Base-by-base conservation (phyloP, 2,888 invertebrate genomes). In the Hypena proboscidalis region DNA sequence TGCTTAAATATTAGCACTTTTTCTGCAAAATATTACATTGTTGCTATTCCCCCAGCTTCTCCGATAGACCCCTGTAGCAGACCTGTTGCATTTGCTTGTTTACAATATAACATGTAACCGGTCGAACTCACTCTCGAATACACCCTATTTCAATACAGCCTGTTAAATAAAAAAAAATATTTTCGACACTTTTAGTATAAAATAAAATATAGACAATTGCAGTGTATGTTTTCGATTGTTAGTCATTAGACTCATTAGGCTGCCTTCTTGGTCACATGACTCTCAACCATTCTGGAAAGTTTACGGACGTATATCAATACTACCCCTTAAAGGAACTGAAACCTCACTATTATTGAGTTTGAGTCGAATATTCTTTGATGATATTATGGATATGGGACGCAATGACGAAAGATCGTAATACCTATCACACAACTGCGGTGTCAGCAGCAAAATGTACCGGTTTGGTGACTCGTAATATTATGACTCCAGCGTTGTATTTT, bases 81-180 rank as follows among this genome's bases (percentile, higher is more conserved):
- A 78, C 81, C 74, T 79, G 80, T 85, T 84, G 80, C 79, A 64
- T 70, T 52, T 64, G 69, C 82, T 79, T 85, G 77, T 83, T 83
- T 82, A 85, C 80, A 66, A 73, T 63, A 59, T 70, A 62, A 69
- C 60, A 62, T 62, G 66, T 71, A 74, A 72, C 69, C 60, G 53
- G 54, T 64, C 51, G 71, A 78, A 71, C 45, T 27, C 66, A n/a
- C n/a, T 79, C 83, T 73, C 69, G 80, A 79, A 70, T 54, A 49
- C 22, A 38, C 9, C 25, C 5, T 41, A 55, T 22, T 40, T 19
- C 37, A 6, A 29, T 1, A 8, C 1, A 10, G 4, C n/a, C 1
- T 9, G n/a, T 4, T 11, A 25, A 1, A n/a, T 5, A 1, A 51
- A 42, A 30, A 26, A 5, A 29, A 1, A 41, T 42, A 14, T 14